Conservation (phyloP, 2,797 vertebrate species). For the Natrix natrix region DNA sequence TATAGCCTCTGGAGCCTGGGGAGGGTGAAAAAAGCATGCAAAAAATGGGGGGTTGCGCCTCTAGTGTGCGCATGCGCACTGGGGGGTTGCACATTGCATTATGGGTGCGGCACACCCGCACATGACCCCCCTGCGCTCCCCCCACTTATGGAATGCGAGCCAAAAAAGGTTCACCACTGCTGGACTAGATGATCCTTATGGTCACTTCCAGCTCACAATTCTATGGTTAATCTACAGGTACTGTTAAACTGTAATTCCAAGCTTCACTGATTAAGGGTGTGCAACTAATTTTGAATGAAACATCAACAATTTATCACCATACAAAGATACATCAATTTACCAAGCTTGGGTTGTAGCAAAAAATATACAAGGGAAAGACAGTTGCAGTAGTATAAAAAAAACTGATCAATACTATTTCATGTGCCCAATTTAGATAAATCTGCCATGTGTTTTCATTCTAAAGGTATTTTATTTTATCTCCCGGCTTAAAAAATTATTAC, state of each 20-base stretch:
- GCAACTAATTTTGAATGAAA: not conserved
- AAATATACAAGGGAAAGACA: not conserved
- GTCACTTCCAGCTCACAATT: not conserved
- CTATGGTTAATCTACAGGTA: not conserved
- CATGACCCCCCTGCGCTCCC: too few relatives aligned
- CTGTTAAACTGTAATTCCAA: not conserved
- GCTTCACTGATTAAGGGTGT: not conserved
- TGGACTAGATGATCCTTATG: not conserved
- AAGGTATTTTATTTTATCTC: not conserved
- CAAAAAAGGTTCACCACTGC: too few relatives aligned
- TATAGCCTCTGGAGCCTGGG: too few relatives aligned
- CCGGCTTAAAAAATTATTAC: not conserved
- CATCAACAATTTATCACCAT: not conserved
- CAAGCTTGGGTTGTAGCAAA: not conserved
- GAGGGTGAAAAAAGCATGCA: too few relatives aligned
- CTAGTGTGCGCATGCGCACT: too few relatives aligned
- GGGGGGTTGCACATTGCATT: too few relatives aligned
- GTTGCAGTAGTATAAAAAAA: not conserved
- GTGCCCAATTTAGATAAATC: not conserved
- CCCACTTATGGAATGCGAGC: too few relatives aligned
- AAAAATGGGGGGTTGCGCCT: too few relatives aligned
- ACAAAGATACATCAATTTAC: not conserved
- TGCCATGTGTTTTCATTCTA: not conserved
- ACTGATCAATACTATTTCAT: not conserved
- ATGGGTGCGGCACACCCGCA: too few relatives aligned